Evolutionary conservation across 1,140 invertebrate species (phyloP), one percentile per base, ranked within the genome.

Genomic region (Linepithema humile): DNA sequence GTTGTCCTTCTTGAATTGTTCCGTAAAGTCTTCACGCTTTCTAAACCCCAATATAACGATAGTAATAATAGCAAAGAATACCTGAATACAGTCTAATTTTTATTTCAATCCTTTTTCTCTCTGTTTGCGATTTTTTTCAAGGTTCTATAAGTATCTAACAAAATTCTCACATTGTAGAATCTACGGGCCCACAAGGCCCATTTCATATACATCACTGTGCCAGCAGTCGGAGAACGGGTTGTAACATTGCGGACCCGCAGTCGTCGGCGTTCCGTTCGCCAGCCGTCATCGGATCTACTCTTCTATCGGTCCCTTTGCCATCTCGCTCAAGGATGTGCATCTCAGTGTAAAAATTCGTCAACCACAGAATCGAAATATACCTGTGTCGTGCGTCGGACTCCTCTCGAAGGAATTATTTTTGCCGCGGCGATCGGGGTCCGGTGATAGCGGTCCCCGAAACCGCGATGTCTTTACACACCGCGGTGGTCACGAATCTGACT

Each of bases 231-330:
- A n/a, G 75, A 80, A 80, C 75, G 26, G 64, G 75, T 80, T 64
- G 64, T 29, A 40, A 70, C 75, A 48, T 80, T 29, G 64, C 75
- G 75, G 64, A 62, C 64, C 26, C 48, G 20, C 64, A 80, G 75
- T 80, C 64, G 38, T 80, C 75, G 75, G 64, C 50, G 62, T 20
- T 69, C 35, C 75, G 75, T 80, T 80, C 64, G 48, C 75, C 64
- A 80, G 48, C 35, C 48, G 50, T 69, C 23, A 45, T 78, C 32
- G 15, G 50, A 70, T 50, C n/a, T 7, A n/a, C 40, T 50, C 26
- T 32, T 20, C n/a, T 7, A 1, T 7, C 26, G 23, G 35, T 0
- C 6, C 17, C 23, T 50, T 40, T n/a, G 35, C 43, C 4, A 43
- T 57, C n/a, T n/a, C 50, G 15, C 10, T 23, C 20, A 7, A 67